A percentile compares a stretch with the other conserved stretches of the same genome.
Conservation (phyloP, 2,113 vertebrate genomes). For the Ageneiosus marmoratus region DNA sequence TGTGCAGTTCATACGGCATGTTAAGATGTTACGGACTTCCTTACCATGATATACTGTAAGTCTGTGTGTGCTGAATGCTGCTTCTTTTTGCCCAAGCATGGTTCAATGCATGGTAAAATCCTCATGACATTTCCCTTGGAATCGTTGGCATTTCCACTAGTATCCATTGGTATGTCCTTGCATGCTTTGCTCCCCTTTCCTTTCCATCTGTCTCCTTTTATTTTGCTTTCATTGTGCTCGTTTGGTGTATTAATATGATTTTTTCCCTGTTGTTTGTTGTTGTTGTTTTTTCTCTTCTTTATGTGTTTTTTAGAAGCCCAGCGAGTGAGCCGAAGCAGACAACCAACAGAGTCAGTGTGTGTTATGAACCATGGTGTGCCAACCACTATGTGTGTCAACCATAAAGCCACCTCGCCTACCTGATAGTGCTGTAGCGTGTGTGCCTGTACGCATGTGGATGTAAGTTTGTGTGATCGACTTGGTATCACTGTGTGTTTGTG, state of each 20-base stretch:
- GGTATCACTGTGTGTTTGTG: neutral
- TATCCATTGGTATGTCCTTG: constrained; percentile 10
- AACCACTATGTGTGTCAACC: constrained; percentile 61
- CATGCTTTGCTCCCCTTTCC: constrained; percentile 24
- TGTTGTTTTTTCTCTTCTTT: constrained; percentile 54
- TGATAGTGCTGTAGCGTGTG: constrained; percentile 41
- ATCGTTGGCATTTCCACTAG: constrained; percentile 63
- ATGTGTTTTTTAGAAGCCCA: constrained; percentile 55
- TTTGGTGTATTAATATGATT: constrained; percentile 60
- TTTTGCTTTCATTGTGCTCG: constrained; percentile 29
- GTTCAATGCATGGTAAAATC: constrained; percentile 66
- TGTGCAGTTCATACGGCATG: constrained; percentile 32
- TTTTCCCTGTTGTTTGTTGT: constrained; percentile 75
- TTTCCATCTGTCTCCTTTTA: constrained; percentile 39
- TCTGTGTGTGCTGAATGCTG: constrained; percentile 50
- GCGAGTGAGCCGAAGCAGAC: constrained; percentile 55
- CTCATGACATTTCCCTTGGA: constrained; percentile 65
- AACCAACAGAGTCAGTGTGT: constrained; percentile 57
- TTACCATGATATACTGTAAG: neutral
- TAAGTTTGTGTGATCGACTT: neutral
- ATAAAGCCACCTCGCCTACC: constrained; percentile 55
- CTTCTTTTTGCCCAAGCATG: constrained; percentile 65
- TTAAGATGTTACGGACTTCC: neutral
- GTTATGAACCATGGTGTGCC: constrained; percentile 60
- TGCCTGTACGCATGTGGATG: constrained; percentile 19